These are phyloP conservation scores for Drosophila subobscura DNA, from an alignment of 1,140 invertebrate species.

Conservation along the genomic window DNA sequence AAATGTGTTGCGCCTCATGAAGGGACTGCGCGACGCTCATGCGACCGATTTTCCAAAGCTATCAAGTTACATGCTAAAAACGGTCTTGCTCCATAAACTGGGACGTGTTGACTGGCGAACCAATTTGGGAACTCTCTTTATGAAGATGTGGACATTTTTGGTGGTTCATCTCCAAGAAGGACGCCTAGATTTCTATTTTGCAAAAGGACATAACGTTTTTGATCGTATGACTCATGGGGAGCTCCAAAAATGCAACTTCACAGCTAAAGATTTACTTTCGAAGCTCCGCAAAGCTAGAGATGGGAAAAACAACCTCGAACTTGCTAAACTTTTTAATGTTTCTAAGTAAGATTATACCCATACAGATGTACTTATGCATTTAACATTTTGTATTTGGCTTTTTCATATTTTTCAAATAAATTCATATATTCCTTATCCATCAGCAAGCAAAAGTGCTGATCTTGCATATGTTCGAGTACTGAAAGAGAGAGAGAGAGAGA, in stretches of 20 bases:
- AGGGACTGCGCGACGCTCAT: constrained; percentile 39
- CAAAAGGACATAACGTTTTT: constrained; percentile 24
- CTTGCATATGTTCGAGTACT: no score
- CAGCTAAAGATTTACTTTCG: neutral
- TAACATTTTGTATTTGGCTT: no score
- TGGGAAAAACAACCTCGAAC: no score
- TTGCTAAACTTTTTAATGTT: no score
- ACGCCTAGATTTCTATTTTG: constrained; percentile 30
- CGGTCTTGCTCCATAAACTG: constrained; percentile 34
- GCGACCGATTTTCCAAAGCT: constrained; percentile 5
- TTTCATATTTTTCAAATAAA: no score
- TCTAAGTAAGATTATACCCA: no score
- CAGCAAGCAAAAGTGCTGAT: no score
- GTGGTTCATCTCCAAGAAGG: neutral
- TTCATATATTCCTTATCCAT: no score
- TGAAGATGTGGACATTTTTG: constrained; percentile 38
- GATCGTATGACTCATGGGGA: constrained; percentile 11
- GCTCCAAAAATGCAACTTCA: neutral
- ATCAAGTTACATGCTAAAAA: constrained; percentile 51
- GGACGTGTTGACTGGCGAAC: constrained; percentile 10
- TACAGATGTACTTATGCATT: no score
- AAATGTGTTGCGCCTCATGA: constrained; percentile 50
- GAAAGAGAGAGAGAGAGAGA: no score
- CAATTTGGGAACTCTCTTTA: constrained; percentile 15
- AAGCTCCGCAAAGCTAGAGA: no score